Evolutionary conservation across 2,113 vertebrate genomes (phyloP).

Genomic region (Zosterops pallidus): DNA sequence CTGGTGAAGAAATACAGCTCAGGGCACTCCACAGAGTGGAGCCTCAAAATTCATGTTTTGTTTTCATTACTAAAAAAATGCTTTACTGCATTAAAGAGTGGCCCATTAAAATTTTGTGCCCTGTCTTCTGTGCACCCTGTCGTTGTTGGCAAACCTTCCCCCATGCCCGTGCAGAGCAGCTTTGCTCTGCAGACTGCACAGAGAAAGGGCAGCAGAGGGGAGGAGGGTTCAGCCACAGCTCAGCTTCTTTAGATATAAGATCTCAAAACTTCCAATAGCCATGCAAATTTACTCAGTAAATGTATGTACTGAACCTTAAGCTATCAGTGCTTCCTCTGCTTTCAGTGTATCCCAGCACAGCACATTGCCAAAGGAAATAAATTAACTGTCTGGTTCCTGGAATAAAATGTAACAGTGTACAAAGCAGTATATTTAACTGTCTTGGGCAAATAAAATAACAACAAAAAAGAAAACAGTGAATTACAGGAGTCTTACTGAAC

Average conservation of each 20-base stretch:
- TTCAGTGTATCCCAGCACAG: background rate
- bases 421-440: background rate
- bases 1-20: constrained; percentile 58
- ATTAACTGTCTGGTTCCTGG: constrained; percentile 23
- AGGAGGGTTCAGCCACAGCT: background rate
- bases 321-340: background rate
- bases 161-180: background rate
- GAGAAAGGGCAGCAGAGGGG: background rate
- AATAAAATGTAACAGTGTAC: background rate
- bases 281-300: background rate
- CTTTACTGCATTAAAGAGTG: background rate
- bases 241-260: background rate
- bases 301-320: background rate
- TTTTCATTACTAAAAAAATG: constrained; percentile 51
- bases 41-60: constrained; percentile 50
- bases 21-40: constrained; percentile 30
- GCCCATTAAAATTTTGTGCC: constrained; percentile 16
- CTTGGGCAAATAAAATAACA: background rate
- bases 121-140: background rate
- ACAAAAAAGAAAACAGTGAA: background rate
- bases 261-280: background rate
- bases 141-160: background rate
- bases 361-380: background rate
- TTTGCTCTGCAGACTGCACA: background rate
- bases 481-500: background rate